A percentile compares a stretch with the other conserved stretches of the same genome.
Evolutionary conservation across 1,140 invertebrate genomes (phyloP).

Genomic region (Lysiphlebus fabarum): DNA sequence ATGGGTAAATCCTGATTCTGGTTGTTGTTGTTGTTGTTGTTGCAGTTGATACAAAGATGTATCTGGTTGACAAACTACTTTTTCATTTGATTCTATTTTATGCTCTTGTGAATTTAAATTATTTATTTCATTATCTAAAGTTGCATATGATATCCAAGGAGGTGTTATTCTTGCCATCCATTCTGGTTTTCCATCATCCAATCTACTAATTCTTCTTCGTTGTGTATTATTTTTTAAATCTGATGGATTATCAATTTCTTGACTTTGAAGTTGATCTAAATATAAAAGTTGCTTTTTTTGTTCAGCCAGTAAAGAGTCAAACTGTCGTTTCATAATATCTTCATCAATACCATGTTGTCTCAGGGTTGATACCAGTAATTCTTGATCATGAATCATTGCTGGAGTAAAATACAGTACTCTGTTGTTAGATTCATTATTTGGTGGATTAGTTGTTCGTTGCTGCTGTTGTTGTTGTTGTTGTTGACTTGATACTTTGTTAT

Average conservation of each 20-base stretch:
- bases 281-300: slow-evolving; percentile 39
- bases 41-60: neutral
- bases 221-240: slow-evolving; percentile 1
- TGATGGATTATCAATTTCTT: neutral
- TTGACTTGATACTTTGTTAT: neutral
- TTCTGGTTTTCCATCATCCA: slow-evolving; percentile 39
- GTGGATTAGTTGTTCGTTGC: neutral
- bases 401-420: slow-evolving; percentile 32
- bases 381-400: slow-evolving; percentile 45
- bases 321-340: slow-evolving; percentile 41
- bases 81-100: neutral
- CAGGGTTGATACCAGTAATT: slow-evolving; percentile 37
- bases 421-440: slow-evolving; percentile 1
- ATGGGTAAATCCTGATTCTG: neutral
- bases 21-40: slow-evolving; percentile 5
- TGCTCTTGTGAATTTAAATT: neutral
- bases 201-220: slow-evolving; percentile 22
- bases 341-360: slow-evolving; percentile 40
- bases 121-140: slow-evolving; percentile 24
- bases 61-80: neutral
- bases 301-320: slow-evolving; percentile 40
- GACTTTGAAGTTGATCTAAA: slow-evolving; percentile 24
- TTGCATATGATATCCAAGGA: slow-evolving; percentile 32
- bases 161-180: slow-evolving; percentile 45
- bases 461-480: slow-evolving; percentile 6